phyloP scores from a whole-genome alignment of 2,888 invertebrate species.

The Hetaerina titia region DNA sequence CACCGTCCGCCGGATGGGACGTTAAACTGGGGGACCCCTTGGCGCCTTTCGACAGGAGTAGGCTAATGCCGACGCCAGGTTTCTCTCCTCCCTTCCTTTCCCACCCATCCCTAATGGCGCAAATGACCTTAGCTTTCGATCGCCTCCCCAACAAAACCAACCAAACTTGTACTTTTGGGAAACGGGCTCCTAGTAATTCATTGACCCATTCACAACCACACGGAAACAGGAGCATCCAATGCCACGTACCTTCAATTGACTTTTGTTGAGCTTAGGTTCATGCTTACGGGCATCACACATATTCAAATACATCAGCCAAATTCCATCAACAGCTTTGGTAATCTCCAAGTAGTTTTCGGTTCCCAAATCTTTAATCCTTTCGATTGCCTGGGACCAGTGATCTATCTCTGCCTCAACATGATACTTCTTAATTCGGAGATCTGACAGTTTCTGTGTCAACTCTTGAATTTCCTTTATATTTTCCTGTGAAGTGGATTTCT shows the following conservation, averaged over 20 bases:
- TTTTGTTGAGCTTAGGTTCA: background rate
- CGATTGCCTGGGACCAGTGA: conserved; percentile 25
- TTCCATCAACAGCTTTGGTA: background rate
- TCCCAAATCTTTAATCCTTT: background rate
- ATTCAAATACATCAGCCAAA: conserved; percentile 41
- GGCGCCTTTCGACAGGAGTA: too few species aligned
- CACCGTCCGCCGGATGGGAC: too few species aligned
- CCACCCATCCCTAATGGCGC: too few species aligned
- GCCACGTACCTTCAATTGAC: background rate
- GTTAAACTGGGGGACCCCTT: too few species aligned
- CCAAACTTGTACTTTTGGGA: too few species aligned
- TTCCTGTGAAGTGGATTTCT: background rate
- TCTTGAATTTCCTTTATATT: background rate
- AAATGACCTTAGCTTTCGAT: too few species aligned
- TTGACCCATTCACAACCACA: too few species aligned
- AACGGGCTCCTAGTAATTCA: too few species aligned
- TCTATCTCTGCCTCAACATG: background rate
- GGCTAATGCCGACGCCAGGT: too few species aligned
- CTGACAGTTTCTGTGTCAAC: background rate
- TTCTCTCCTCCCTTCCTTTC: too few species aligned
- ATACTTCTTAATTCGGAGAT: conserved; percentile 25
- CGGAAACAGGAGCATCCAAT: too few species aligned
- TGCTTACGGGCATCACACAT: background rate
- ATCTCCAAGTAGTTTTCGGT: background rate
- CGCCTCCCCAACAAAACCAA: too few species aligned